phyloP scores from a whole-genome alignment of 2,888 invertebrate genomes.

The Beris morrisii region DNA sequence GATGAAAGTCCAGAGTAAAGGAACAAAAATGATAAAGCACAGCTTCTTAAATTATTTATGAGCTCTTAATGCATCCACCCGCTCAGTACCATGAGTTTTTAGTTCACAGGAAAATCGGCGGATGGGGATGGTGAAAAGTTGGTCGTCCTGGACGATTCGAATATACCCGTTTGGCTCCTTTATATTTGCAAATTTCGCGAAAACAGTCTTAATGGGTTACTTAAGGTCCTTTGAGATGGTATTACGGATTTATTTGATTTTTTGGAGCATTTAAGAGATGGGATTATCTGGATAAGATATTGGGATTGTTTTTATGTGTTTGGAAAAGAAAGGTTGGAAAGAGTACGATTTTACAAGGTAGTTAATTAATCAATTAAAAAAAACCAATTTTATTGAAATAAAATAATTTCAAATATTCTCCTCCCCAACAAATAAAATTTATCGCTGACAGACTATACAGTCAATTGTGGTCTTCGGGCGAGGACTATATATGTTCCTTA shows the following conservation, averaged over 20 bases:
- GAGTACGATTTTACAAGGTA: too few relatives aligned
- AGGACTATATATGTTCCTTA: too few relatives aligned
- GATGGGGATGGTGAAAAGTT: slow-evolving; percentile 10
- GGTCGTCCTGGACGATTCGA: slow-evolving; percentile 26
- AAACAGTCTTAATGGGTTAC: slow-evolving; percentile 32
- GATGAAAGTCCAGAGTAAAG: slow-evolving; percentile 12
- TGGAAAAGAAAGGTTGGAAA: too few relatives aligned
- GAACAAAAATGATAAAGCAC: slow-evolving; percentile 32
- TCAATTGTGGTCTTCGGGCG: too few relatives aligned
- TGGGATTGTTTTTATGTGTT: too few relatives aligned
- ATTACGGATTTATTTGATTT: slow-evolving; percentile 30
- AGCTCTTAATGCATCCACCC: slow-evolving; percentile 37
- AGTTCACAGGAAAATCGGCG: slow-evolving; percentile 19
- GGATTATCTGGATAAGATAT: neutral
- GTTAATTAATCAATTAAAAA: too few relatives aligned
- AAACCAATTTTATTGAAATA: too few relatives aligned
- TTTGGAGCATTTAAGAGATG: slow-evolving; percentile 24
- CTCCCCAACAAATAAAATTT: too few relatives aligned
- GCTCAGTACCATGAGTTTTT: slow-evolving; percentile 18
- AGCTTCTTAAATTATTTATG: slow-evolving; percentile 38
- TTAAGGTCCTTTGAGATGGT: slow-evolving; percentile 31
- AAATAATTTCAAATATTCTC: too few relatives aligned
- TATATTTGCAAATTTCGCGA: slow-evolving; percentile 30
- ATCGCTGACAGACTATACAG: too few relatives aligned
- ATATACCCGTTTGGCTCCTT: slow-evolving; percentile 21